Evolutionary conservation across 2,797 vertebrate species (phyloP), one percentile per base, ranked within the genome.

Genomic region (Gymnothorax reevesii): DNA sequence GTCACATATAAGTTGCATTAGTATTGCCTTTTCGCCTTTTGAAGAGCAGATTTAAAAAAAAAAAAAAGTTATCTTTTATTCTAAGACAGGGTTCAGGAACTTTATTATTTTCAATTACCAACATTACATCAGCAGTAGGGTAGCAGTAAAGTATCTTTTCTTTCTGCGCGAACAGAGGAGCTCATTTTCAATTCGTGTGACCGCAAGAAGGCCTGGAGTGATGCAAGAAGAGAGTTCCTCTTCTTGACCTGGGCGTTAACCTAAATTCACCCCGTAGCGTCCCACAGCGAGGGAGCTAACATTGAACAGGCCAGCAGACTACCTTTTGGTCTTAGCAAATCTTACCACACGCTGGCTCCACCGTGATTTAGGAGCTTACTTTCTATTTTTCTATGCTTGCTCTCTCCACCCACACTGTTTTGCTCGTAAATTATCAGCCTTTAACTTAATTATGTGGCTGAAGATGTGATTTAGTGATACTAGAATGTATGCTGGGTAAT

Each of bases 121-220:
- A 42, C 33, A 42, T 42, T 42, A 42, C 33, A 1, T 42, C 33
- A 42, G 33, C 33, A 42, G 33, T 42, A 42, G 33, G 33, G 33
- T 42, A 42, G 22, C n/a, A 42, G 69, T 33, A 42, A 73, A 73
- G 33, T 12, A 73, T 7, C 33, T 42, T 10, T 73, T 12, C 13
- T 42, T 69, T 7, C 69, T 12, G 69, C 69, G 10, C 49, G 9
- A 75, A 49, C 27, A 17, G 12, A 42, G 71, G 71, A 33, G 12
- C 33, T 1, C 13, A 12, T 75, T 75, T 66, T 3, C 6, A 42
- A 27, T 42, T 49, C 15, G 27, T 15, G 7, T 20, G 13, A 89
- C 88, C 84, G 88, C 89, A 2, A 25, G 33, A 83, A 60, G 57
- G 25, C 57, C 7, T 4, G 4, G 13, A 42, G 71, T 17, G 13